Percentiles rank a stretch among this genome's conserved stretches.
Conservation (phyloP, 2,113 vertebrate species). For the Phocoena phocoena region DNA sequence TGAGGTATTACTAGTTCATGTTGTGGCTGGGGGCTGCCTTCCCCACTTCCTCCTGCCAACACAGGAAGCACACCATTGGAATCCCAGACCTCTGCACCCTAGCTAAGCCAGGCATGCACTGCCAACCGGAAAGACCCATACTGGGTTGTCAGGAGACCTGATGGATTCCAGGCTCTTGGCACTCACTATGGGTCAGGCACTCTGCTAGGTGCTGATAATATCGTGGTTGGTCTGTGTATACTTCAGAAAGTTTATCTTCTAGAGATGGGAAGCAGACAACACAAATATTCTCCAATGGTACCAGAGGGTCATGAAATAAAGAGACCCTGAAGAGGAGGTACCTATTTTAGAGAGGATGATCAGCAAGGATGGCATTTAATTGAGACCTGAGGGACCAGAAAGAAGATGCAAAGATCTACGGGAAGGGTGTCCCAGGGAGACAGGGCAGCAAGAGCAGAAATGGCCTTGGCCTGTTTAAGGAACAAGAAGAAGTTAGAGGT, state of each 20-base stretch:
- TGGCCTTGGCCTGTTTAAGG: not conserved
- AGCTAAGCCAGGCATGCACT: not conserved
- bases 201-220: not conserved
- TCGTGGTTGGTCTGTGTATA: not conserved
- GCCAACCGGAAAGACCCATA: not conserved
- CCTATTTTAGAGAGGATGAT: not conserved
- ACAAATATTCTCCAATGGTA: not conserved
- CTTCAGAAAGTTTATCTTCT: not conserved
- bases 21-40: slow-evolving; percentile 55
- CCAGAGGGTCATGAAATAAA: not conserved
- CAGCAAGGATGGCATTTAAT: not conserved
- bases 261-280: not conserved
- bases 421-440: not conserved
- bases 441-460: not conserved
- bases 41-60: slow-evolving; percentile 66
- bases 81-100: not conserved
- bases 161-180: not conserved
- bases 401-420: not conserved
- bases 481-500: not conserved
- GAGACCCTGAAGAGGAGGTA: not conserved
- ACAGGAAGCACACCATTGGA: slow-evolving; percentile 19
- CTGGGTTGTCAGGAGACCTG: not conserved
- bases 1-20: slow-evolving; percentile 88
- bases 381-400: not conserved
- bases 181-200: not conserved